Percentiles rank a stretch among this genome's conserved stretches.
Evolutionary conservation across 2,888 invertebrate genomes (phyloP).

Genomic region (Lepidochrysops patricia): DNA sequence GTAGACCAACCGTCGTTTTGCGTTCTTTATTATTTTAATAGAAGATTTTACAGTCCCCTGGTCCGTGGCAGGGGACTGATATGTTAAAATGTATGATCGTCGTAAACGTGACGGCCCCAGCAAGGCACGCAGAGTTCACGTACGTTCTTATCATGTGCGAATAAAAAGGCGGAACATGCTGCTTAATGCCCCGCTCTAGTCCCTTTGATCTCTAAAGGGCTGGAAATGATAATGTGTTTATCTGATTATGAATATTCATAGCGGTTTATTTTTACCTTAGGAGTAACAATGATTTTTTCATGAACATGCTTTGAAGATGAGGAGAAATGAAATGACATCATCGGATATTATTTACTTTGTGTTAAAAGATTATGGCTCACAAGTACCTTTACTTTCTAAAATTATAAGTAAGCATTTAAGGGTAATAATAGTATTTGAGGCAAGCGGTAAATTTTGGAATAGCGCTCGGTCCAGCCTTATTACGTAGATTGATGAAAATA

Average conservation of each 20-base stretch:
- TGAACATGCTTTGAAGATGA: neutral
- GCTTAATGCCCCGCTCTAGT: slow-evolving; percentile 48
- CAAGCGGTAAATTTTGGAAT: neutral
- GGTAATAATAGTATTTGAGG: neutral
- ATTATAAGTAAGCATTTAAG: neutral
- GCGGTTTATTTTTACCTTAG: neutral
- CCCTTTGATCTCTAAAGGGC: slow-evolving; percentile 26
- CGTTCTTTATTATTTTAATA: neutral
- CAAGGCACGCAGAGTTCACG: slow-evolving; percentile 32
- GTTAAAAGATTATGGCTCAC: too few relatives aligned
- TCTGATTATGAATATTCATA: slow-evolving; percentile 8
- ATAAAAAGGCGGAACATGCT: slow-evolving; percentile 48
- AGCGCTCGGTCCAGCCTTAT: neutral
- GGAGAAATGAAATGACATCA: neutral
- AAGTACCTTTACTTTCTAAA: too few relatives aligned
- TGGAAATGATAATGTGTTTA: slow-evolving; percentile 10
- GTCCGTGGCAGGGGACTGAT: neutral
- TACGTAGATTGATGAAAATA: neutral
- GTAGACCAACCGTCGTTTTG: neutral
- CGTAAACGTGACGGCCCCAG: slow-evolving; percentile 26
- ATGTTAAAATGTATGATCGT: slow-evolving; percentile 18
- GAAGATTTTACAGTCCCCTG: neutral
- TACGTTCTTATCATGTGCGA: slow-evolving; percentile 44
- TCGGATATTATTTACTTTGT: too few relatives aligned
- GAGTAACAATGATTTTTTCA: neutral